These are phyloP conservation scores for Heteropelma amictum DNA, from an alignment of 2,888 invertebrate species.

Conservation along the genomic window DNA sequence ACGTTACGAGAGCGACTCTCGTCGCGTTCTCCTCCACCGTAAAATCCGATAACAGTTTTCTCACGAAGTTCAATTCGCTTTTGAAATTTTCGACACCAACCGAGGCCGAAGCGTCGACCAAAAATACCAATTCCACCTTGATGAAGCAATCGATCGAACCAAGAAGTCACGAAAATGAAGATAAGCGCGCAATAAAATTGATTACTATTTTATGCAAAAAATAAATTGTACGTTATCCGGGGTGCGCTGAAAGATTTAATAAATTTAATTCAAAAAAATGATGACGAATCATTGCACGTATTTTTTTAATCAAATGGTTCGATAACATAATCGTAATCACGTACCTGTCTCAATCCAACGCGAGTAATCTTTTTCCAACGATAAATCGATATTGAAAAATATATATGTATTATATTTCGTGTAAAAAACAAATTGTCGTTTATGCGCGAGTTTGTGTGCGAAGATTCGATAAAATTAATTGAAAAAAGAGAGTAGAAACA, in stretches of 20 bases:
- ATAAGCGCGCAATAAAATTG: no score
- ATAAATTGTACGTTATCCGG: no score
- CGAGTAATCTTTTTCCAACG: neutral
- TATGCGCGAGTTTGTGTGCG: no score
- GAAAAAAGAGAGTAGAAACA: no score
- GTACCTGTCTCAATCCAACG: neutral
- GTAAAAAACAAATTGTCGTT: neutral
- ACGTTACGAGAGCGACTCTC: conserved; percentile 83
- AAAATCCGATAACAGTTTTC: conserved; percentile 83
- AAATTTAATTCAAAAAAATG: neutral
- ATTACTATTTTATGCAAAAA: no score
- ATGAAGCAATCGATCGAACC: conserved; percentile 4
- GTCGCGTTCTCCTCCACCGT: conserved; percentile 83
- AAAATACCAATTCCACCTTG: conserved; percentile 82
- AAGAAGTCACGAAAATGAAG: no score
- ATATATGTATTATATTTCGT: no score
- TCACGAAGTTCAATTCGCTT: conserved; percentile 84
- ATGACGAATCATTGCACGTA: neutral
- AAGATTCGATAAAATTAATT: no score
- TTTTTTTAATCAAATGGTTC: no score
- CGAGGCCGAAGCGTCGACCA: conserved; percentile 85
- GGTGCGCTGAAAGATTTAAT: no score
- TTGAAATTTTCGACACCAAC: conserved; percentile 83
- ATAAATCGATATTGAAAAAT: no score
- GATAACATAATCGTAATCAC: no score